Conservation (phyloP, 2,888 invertebrate genomes). For the Lissocephala sabroskyi region DNA sequence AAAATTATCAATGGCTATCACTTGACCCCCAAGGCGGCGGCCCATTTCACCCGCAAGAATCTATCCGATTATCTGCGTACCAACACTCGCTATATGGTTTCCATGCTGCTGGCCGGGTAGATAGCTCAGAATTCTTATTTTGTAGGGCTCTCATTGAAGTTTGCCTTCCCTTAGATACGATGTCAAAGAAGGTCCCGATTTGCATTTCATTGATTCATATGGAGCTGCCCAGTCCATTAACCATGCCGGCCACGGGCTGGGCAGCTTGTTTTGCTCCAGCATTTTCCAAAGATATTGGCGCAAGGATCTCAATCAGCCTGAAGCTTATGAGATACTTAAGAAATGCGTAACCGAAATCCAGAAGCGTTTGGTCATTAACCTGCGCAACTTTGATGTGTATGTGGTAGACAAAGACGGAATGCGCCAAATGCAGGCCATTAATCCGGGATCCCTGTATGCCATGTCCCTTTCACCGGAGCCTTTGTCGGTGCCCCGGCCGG, state of each 20-base stretch:
- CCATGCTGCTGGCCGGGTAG: slow-evolving; percentile 48
- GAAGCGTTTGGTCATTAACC: slow-evolving; percentile 89
- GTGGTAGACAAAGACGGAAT: slow-evolving; percentile 89
- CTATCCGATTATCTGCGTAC: slow-evolving; percentile 93
- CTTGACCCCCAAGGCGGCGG: slow-evolving; percentile 90
- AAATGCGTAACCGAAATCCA: slow-evolving; percentile 92
- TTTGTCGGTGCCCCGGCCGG: too few relatives aligned
- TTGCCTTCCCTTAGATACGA: slow-evolving; percentile 75
- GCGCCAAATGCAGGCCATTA: slow-evolving; percentile 81
- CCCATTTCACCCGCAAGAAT: slow-evolving; percentile 91
- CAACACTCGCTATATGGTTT: slow-evolving; percentile 74
- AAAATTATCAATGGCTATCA: slow-evolving; percentile 98
- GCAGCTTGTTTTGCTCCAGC: slow-evolving; percentile 90
- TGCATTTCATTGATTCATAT: slow-evolving; percentile 95
- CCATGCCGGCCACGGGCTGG: slow-evolving; percentile 94
- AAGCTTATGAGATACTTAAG: slow-evolving; percentile 86
- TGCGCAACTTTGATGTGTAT: slow-evolving; percentile 92
- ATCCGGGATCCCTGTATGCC: too few relatives aligned
- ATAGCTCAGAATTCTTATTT: slow-evolving; percentile 15
- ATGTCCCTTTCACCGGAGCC: too few relatives aligned
- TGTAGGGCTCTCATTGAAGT: not conserved
- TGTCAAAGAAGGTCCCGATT: slow-evolving; percentile 84
- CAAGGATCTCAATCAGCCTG: slow-evolving; percentile 81
- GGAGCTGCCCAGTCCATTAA: slow-evolving; percentile 90
- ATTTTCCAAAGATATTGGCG: slow-evolving; percentile 93